These are phyloP conservation scores for Toxotes jaculatrix DNA, from an alignment of 2,113 vertebrate species.

Conservation along the genomic window DNA sequence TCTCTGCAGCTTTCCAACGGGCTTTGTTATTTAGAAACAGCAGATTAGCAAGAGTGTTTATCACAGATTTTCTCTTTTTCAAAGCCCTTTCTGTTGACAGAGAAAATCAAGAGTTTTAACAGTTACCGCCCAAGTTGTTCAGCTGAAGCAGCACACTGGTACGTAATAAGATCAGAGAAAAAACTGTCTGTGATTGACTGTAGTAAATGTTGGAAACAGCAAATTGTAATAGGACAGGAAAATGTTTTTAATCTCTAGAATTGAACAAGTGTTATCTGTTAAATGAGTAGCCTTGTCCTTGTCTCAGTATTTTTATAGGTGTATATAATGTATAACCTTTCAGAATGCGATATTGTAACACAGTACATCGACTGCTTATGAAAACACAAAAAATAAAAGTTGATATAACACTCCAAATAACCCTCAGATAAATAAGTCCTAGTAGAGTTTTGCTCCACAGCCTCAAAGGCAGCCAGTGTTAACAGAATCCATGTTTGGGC, in stretches of 20 bases:
- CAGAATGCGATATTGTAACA: not conserved
- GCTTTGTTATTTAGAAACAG: slow-evolving; percentile 74
- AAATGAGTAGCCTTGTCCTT: not conserved
- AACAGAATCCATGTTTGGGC: slow-evolving; percentile 19
- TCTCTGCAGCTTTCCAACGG: slow-evolving; percentile 45
- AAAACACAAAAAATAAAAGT: slow-evolving; percentile 6
- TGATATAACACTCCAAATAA: not conserved
- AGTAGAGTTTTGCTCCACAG: slow-evolving; percentile 2
- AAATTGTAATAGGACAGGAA: not conserved
- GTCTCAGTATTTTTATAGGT: slow-evolving; percentile 5
- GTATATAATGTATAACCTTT: not conserved
- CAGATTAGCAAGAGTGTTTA: slow-evolving; percentile 70
- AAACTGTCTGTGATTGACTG: not conserved
- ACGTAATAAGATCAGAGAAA: not conserved
- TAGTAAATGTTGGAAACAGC: not conserved
- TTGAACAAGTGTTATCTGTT: not conserved
- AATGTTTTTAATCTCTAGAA: slow-evolving; percentile 8
- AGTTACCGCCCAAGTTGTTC: not conserved
- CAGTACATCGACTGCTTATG: not conserved
- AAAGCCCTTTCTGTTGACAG: not conserved
- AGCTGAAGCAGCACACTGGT: not conserved
- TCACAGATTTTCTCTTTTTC: slow-evolving; percentile 60
- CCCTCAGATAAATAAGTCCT: slow-evolving; percentile 14
- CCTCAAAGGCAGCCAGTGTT: slow-evolving; percentile 6
- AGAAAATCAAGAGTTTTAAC: not conserved